A percentile compares a stretch with the other conserved stretches of the same genome.
Conservation (phyloP, 2,113 vertebrate genomes). For the Procavia capensis region DNA sequence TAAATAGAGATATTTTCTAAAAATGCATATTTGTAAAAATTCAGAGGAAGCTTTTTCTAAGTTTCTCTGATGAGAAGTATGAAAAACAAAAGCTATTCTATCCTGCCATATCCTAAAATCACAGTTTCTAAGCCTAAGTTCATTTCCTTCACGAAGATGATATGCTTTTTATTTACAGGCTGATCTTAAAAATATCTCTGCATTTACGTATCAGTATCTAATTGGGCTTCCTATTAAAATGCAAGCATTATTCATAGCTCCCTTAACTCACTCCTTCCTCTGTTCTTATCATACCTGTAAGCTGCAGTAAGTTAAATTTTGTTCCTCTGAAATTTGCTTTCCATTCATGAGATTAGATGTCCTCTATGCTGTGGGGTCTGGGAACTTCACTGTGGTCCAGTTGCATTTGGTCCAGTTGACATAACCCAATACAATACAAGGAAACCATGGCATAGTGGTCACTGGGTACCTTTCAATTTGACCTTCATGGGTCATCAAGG, state of each 20-base stretch:
- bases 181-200: slow-evolving; percentile 26
- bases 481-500: not conserved
- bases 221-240: slow-evolving; percentile 34
- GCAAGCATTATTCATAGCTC: slow-evolving; percentile 22
- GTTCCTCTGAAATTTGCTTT: slow-evolving; percentile 27
- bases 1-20: slow-evolving; percentile 5
- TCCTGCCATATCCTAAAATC: slow-evolving; percentile 9
- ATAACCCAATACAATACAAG: not conserved
- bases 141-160: slow-evolving; percentile 15
- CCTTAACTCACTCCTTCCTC: slow-evolving; percentile 7
- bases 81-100: not conserved
- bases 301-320: not conserved
- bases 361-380: not conserved
- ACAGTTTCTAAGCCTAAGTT: not conserved
- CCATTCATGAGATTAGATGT: not conserved
- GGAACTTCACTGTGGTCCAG: not conserved
- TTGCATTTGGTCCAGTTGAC: not conserved
- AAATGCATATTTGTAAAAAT: slow-evolving; percentile 8
- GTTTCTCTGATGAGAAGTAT: slow-evolving; percentile 14
- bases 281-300: not conserved
- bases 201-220: slow-evolving; percentile 17
- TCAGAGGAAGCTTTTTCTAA: too few relatives aligned
- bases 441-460: not conserved
- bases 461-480: not conserved
- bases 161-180: not conserved